Conservation (phyloP, 2,113 vertebrate genomes). For the Sarotherodon lohbergeri region DNA sequence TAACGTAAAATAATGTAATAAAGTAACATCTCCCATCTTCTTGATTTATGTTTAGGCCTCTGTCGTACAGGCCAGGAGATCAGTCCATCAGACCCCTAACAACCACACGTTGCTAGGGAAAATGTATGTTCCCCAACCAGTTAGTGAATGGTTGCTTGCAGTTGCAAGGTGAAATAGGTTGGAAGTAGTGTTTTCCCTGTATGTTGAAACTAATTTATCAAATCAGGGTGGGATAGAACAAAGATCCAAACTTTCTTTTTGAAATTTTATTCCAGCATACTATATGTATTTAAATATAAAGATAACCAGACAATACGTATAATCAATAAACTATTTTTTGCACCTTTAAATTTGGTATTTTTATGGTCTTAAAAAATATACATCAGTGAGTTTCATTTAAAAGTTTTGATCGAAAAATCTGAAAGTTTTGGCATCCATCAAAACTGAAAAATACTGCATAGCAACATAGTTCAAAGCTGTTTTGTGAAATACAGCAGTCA, state of each 20-base stretch:
- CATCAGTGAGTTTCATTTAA: not conserved
- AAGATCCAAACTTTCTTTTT: not conserved
- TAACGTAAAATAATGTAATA: too few species aligned
- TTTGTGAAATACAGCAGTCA: not conserved
- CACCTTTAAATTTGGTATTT: not conserved
- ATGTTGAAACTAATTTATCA: not conserved
- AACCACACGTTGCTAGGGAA: not conserved
- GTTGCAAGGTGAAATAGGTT: not conserved
- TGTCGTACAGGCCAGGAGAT: not conserved
- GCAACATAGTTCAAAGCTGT: not conserved
- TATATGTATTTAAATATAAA: not conserved
- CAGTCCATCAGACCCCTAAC: not conserved
- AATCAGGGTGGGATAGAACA: not conserved
- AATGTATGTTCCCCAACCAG: not conserved
- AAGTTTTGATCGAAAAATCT: not conserved
- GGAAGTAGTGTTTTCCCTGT: not conserved
- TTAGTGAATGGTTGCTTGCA: not conserved
- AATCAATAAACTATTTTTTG: not conserved
- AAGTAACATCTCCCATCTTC: too few species aligned
- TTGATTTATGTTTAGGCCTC: too few species aligned
- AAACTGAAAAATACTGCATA: not conserved
- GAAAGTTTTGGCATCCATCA: not conserved
- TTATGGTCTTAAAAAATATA: not conserved
- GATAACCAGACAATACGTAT: not conserved
- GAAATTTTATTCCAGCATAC: not conserved